Conservation (phyloP, 2,888 invertebrate species). For the Hetaerina titia region DNA sequence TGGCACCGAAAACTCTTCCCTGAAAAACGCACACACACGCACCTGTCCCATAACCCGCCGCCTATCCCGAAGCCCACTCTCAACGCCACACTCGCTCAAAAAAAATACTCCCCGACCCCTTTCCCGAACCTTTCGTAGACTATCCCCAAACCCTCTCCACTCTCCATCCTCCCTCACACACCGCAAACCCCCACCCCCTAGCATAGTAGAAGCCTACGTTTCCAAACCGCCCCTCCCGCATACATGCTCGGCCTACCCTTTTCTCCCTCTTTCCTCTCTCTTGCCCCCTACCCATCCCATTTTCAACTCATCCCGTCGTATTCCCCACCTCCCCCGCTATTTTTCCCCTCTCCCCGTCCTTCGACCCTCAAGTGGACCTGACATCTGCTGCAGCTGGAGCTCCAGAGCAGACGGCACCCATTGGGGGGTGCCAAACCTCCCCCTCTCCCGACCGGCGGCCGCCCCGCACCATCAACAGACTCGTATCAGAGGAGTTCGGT, state of each 20-base stretch:
- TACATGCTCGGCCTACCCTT: background rate
- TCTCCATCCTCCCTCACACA: background rate
- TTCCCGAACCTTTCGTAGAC: background rate
- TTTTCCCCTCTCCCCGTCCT: background rate
- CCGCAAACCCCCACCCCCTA: background rate
- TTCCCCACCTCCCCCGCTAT: background rate
- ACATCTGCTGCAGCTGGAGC: constrained; percentile 61
- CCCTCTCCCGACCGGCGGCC: background rate
- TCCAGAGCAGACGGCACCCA: background rate
- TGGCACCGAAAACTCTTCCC: background rate
- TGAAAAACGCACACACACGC: background rate
- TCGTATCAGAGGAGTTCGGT: background rate
- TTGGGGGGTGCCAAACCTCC: background rate
- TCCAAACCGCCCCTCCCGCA: background rate
- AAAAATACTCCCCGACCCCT: background rate
- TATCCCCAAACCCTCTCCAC: background rate
- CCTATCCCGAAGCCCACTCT: background rate
- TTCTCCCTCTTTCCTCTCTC: background rate
- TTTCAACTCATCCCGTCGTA: background rate
- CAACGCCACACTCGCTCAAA: background rate
- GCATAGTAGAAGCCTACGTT: background rate
- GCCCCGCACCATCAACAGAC: background rate
- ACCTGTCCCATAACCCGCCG: constrained; percentile 48
- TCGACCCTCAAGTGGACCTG: constrained; percentile 27
- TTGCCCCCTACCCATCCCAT: background rate